Conservation (phyloP, 2,888 invertebrate species). For the Colletes collaris region DNA sequence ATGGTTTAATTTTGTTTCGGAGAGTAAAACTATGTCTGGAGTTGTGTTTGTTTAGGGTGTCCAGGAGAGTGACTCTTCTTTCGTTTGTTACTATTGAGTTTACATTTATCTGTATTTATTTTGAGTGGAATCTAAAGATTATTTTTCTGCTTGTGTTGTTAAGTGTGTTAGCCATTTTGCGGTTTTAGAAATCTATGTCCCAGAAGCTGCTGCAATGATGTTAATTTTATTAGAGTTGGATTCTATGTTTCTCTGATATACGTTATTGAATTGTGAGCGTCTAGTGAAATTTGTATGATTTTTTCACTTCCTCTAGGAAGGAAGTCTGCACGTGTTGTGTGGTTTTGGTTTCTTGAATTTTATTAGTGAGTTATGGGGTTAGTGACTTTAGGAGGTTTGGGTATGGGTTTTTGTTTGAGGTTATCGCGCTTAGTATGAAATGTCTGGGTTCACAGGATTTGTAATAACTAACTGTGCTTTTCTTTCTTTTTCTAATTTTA, state of each 20-base stretch:
- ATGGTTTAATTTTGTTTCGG: too few relatives aligned
- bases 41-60: not conserved
- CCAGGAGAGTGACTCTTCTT: slow-evolving; percentile 4
- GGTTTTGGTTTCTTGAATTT: not conserved
- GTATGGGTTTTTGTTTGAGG: not conserved
- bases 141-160: not conserved
- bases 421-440: not conserved
- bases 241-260: not conserved
- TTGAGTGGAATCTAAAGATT: not conserved
- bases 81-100: slow-evolving; percentile 3
- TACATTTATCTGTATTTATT: slow-evolving; percentile 17
- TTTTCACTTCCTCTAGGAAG: not conserved
- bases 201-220: not conserved
- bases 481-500: not conserved
- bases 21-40: too few relatives aligned
- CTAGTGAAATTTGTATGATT: too few relatives aligned
- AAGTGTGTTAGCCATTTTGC: not conserved
- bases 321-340: not conserved
- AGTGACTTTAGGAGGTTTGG: not conserved
- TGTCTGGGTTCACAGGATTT: not conserved
- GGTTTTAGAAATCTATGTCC: not conserved
- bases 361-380: not conserved
- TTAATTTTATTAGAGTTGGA: not conserved
- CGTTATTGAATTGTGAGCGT: too few relatives aligned
- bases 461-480: too few relatives aligned